Conservation (phyloP, 2,888 invertebrate genomes). For the Frankliniella fusca region DNA sequence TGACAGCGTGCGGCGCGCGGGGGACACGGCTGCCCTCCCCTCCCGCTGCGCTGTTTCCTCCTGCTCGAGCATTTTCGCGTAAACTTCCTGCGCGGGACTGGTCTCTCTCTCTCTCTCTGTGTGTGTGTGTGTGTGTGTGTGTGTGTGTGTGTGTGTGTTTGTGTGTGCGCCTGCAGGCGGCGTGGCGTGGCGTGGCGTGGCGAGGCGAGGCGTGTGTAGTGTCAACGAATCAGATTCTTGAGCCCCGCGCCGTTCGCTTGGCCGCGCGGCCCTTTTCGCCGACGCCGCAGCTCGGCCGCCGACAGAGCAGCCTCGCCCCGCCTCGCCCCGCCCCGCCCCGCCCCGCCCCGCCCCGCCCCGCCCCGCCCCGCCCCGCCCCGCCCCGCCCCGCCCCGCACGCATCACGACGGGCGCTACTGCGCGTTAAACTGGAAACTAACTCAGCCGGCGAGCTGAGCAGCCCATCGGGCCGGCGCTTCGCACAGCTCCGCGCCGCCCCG, state of each 20-base stretch:
- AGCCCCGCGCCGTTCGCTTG: not conserved
- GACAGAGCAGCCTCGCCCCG: not conserved
- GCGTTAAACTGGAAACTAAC: not conserved
- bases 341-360: not conserved
- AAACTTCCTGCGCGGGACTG: too few relatives aligned
- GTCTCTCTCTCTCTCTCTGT: too few relatives aligned
- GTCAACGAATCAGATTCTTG: not conserved
- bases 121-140: not conserved
- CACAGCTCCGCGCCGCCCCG: too few relatives aligned
- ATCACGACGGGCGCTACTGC: not conserved
- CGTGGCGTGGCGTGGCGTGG: not conserved
- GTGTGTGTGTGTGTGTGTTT: not conserved
- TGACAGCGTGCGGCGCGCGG: too few relatives aligned
- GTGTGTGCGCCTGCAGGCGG: not conserved
- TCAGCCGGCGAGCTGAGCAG: not conserved
- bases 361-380: too few relatives aligned
- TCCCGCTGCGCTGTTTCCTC: too few relatives aligned
- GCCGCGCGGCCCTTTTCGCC: not conserved
- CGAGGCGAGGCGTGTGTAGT: not conserved
- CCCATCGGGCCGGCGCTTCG: too few relatives aligned
- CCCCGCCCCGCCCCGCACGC: not conserved
- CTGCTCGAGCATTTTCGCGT: too few relatives aligned
- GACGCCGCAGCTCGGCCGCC: not conserved
- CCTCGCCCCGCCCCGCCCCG: too few relatives aligned
- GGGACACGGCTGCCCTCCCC: too few relatives aligned